These are phyloP conservation scores for Eleutherodactylus coqui DNA, from an alignment of 2,797 vertebrate species.

Conservation along the genomic window DNA sequence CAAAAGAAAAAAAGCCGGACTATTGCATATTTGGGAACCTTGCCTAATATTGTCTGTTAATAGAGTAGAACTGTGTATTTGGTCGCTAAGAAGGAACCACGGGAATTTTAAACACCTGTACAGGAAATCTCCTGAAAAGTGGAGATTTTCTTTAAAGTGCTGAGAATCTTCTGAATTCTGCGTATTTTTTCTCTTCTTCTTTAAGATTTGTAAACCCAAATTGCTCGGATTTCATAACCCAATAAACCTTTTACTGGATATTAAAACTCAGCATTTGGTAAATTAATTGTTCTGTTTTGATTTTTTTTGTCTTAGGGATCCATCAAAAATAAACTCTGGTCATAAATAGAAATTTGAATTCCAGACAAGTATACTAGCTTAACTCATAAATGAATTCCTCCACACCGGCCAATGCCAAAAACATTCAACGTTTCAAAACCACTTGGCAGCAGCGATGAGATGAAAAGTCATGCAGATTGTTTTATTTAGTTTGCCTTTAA, in stretches of 20 bases:
- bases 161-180: not conserved
- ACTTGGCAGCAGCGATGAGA: constrained; percentile 83
- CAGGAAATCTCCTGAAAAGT: not conserved
- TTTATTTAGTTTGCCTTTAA: constrained; percentile 81
- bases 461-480: constrained; percentile 87
- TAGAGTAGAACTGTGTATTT: not conserved
- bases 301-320: constrained; percentile 68
- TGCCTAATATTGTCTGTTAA: too few relatives aligned
- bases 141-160: not conserved
- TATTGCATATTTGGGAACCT: too few relatives aligned
- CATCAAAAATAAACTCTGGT: constrained; percentile 75
- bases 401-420: constrained; percentile 88
- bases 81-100: not conserved
- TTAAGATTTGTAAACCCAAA: not conserved
- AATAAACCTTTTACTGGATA: constrained; percentile 1
- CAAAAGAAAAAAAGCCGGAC: too few relatives aligned
- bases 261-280: constrained; percentile 71
- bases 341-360: constrained; percentile 86
- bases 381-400: constrained; percentile 91
- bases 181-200: not conserved
- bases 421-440: constrained; percentile 85
- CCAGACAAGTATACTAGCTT: constrained; percentile 83
- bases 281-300: constrained; percentile 76
- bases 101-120: not conserved
- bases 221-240: not conserved